Base-by-base conservation (phyloP, 2,888 invertebrate genomes). In the Andricus curvator region DNA sequence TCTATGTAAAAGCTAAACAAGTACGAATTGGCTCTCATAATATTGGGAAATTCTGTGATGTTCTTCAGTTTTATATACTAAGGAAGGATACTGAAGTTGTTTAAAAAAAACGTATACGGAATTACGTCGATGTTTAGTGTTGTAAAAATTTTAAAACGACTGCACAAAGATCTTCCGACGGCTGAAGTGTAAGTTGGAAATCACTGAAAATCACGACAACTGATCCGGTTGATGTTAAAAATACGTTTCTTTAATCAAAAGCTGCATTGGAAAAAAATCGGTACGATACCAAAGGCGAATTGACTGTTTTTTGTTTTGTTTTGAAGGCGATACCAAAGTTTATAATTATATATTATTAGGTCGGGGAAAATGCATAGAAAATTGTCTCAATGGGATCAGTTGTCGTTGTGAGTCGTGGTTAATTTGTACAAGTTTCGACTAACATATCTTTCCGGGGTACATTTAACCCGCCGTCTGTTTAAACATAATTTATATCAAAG, bases 31-130 rank as follows among this genome's bases (percentile, higher is more conserved):
- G 89, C 88, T 90, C 89, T 89, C 88, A 86, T 86, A 86, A 89
- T 90, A 89, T 89, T 89, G 89, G 89, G 87, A 92, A 92, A 91
- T 92, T 92, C 92, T 92, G 92, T 93, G 92, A 93, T 93, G 92
- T 92, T 89, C 89, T 92, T 92, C 89, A 89, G 89, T 92, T 91
- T 89, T 88, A 79, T 88, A 88, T 89, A 87, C 88, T 89, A 87
- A 83, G 80, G 85, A 85, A 87, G 88, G 85, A 85, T 68, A 68
- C 68, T 68, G 68, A 48, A 48, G 48, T 44, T 68, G 44, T 68
- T 68, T 68, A 48, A 83, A 84, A 84, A 81, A 84, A 88, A 89
- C 88, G 91, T 92, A 92, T 92, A 91, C 91, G 91, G 91, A 90
- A 88, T 89, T 89, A 89, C 88, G 88, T 91, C 87, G 88, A 89